A percentile compares a stretch with the other conserved stretches of the same genome.
Conservation (phyloP, 37 sponge, comb jelly and placozoan genomes). For the Mnemiopsis leidyi region DNA sequence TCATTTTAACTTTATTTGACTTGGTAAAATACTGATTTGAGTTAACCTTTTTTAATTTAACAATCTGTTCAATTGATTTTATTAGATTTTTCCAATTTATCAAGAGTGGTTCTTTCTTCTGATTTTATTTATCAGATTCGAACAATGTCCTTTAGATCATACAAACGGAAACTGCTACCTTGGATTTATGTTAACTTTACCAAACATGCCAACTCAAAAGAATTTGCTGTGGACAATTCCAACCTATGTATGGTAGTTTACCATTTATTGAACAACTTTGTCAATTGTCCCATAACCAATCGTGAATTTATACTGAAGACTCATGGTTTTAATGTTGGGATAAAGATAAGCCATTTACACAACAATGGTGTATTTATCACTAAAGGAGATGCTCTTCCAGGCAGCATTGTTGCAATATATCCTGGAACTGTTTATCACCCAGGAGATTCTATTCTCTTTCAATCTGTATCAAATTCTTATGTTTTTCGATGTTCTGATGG, state of each 20-base stretch:
- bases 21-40: no score
- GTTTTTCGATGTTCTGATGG: slow-evolving; percentile 45
- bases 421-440: slow-evolving; percentile 6
- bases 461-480: slow-evolving; percentile 5
- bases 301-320: not conserved
- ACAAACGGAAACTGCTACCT: not conserved
- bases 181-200: slow-evolving; percentile 28
- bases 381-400: not conserved
- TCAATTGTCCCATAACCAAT: not conserved
- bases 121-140: no score
- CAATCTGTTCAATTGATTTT: no score
- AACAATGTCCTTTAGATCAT: slow-evolving; percentile 8
- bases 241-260: not conserved
- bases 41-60: no score
- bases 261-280: not conserved
- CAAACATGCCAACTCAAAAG: not conserved
- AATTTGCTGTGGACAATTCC: not conserved
- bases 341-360: not conserved
- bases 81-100: no score
- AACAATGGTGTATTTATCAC: slow-evolving; percentile 1
- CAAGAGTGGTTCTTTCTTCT: no score
- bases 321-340: not conserved
- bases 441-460: not conserved
- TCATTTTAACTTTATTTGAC: no score
- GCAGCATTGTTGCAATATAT: not conserved